These are phyloP conservation scores for Drepana arcuata DNA, from an alignment of 1,140 invertebrate species.

Conservation along the genomic window DNA sequence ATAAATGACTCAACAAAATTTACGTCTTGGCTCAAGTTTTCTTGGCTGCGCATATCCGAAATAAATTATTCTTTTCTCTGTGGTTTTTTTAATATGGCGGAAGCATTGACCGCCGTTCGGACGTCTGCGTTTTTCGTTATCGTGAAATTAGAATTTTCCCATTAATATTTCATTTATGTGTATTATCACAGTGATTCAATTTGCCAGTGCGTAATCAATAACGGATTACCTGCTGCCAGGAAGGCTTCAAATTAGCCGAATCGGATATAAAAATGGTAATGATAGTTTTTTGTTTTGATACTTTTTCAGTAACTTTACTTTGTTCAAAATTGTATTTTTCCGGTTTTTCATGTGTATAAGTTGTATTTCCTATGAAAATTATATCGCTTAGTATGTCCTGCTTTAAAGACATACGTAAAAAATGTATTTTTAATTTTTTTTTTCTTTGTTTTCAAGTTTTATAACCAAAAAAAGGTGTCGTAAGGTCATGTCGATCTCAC, in stretches of 20 bases:
- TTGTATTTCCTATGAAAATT: conserved; percentile 1
- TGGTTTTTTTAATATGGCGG: conserved; percentile 69
- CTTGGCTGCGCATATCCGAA: conserved; percentile 35
- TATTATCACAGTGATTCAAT: conserved; percentile 25
- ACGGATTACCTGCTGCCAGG: conserved; percentile 12
- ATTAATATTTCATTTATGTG: conserved; percentile 26
- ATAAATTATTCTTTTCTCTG: conserved; percentile 44
- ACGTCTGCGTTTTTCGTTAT: conserved; percentile 51
- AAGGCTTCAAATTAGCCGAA: conserved; percentile 27
- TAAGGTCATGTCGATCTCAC: conserved; percentile 47
- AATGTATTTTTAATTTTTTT: conserved; percentile 39
- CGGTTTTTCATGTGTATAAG: conserved; percentile 16
- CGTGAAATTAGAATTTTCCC: conserved; percentile 32
- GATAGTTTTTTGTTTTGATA: conserved; percentile 72
- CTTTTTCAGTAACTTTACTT: conserved; percentile 64
- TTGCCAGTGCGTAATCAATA: conserved; percentile 12
- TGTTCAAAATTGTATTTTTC: conserved; percentile 44
- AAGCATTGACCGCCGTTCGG: conserved; percentile 65
- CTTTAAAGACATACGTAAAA: conserved; percentile 19
- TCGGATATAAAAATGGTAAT: conserved; percentile 64
- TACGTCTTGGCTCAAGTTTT: no score
- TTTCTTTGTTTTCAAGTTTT: conserved; percentile 69
- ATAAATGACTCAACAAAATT: no score
- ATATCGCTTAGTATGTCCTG: neutral
- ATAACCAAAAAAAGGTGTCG: conserved; percentile 68